These are phyloP conservation scores for Mamestra configurata DNA, from an alignment of 1,140 invertebrate genomes.

Conservation along the genomic window DNA sequence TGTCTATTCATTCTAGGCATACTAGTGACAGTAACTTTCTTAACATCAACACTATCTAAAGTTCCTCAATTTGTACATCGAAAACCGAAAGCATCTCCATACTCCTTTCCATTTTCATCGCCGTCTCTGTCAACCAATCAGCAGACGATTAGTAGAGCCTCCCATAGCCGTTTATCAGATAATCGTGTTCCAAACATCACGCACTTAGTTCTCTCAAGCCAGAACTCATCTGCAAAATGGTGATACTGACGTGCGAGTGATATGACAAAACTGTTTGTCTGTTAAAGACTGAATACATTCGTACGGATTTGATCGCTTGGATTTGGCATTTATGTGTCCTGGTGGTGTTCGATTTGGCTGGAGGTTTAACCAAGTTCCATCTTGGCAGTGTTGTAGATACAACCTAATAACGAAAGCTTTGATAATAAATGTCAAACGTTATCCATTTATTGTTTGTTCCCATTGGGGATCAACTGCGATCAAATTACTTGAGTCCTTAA, in stretches of 20 bases:
- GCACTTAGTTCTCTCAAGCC: background rate
- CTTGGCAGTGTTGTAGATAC: too few species aligned
- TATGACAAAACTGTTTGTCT: conserved; percentile 38
- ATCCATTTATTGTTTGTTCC: background rate
- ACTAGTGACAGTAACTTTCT: background rate
- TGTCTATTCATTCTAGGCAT: too few species aligned
- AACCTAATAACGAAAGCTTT: too few species aligned
- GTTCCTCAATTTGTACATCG: background rate
- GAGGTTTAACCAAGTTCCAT: too few species aligned
- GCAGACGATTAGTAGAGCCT: background rate
- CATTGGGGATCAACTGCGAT: background rate
- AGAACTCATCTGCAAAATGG: conserved; percentile 8
- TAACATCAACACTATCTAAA: background rate
- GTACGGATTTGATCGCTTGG: background rate
- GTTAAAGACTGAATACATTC: conserved; percentile 1
- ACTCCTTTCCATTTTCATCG: background rate
- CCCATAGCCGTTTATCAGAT: background rate
- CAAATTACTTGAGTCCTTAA: conserved; percentile 27
- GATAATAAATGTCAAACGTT: background rate
- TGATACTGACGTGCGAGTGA: conserved; percentile 3
- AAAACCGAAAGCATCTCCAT: background rate
- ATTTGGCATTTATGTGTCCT: background rate
- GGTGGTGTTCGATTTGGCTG: too few species aligned
- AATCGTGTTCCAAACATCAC: conserved; percentile 18
- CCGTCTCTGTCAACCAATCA: conserved; percentile 5